Percentiles rank a stretch among this genome's conserved stretches.
Conservation (phyloP, 2,888 invertebrate species). For the Ormyrus rosae region DNA sequence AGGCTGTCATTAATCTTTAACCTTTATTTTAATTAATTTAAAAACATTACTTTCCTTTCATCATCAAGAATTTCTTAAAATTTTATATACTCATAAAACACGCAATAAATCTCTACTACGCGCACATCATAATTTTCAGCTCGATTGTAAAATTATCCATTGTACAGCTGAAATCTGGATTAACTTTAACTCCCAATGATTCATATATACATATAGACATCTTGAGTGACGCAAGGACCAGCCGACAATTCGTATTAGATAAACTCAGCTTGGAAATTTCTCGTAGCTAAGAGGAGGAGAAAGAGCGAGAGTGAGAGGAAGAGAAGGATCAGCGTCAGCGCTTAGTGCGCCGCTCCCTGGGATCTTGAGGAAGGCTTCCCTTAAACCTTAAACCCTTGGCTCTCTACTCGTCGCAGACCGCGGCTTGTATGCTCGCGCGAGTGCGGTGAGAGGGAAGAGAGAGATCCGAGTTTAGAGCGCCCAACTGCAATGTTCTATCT, state of each 20-base stretch:
- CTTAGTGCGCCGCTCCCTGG: conserved; percentile 66
- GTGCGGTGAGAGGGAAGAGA: conserved; percentile 16
- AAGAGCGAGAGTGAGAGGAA: conserved; percentile 61
- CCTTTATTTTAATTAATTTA: too few species aligned
- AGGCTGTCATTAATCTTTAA: too few species aligned
- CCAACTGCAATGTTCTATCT: conserved; percentile 60
- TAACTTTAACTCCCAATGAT: conserved; percentile 24
- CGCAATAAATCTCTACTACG: too few species aligned
- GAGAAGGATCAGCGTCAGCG: conserved; percentile 72
- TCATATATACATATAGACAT: background rate
- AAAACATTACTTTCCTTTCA: too few species aligned
- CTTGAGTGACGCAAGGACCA: conserved; percentile 61
- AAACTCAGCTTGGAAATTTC: conserved; percentile 70
- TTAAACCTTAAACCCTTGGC: conserved; percentile 73
- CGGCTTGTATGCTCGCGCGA: conserved; percentile 47
- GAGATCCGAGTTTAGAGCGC: conserved; percentile 69
- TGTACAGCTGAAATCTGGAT: conserved; percentile 11
- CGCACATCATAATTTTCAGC: background rate
- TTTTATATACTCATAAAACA: too few species aligned
- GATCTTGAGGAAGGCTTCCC: conserved; percentile 69
- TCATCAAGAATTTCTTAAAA: too few species aligned
- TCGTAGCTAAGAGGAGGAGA: conserved; percentile 22
- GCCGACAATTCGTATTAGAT: conserved; percentile 74
- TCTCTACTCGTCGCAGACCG: conserved; percentile 65
- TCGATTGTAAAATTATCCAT: conserved; percentile 11